phyloP scores from a whole-genome alignment of 2,888 invertebrate species.

The Ophion ellenae region DNA sequence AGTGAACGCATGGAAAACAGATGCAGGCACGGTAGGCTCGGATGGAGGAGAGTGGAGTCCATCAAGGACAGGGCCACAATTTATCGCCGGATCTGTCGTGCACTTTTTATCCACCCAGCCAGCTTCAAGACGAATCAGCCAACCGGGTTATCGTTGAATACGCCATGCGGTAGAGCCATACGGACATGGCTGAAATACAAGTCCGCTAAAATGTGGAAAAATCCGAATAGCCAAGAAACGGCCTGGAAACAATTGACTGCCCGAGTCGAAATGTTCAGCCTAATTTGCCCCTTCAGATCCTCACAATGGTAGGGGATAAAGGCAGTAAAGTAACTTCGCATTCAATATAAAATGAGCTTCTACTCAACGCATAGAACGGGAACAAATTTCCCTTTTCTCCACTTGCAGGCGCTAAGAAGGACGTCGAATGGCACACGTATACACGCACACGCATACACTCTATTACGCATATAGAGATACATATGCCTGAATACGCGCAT shows the following conservation, averaged over 20 bases:
- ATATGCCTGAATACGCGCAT: too few species aligned
- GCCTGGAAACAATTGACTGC: neutral
- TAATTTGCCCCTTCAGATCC: too few species aligned
- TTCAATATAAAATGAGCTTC: too few species aligned
- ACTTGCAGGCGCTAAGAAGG: too few species aligned
- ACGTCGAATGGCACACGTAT: too few species aligned
- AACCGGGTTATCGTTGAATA: neutral
- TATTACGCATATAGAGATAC: too few species aligned
- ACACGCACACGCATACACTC: too few species aligned
- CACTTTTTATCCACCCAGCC: neutral
- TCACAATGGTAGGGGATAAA: too few species aligned
- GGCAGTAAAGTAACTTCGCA: too few species aligned
- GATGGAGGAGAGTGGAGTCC: neutral
- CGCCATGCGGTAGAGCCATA: neutral
- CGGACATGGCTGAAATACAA: neutral
- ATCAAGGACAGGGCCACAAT: slow-evolving; percentile 26
- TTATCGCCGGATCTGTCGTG: slow-evolving; percentile 21
- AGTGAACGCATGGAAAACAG: slow-evolving; percentile 53
- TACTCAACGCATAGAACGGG: too few species aligned
- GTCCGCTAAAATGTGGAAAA: neutral
- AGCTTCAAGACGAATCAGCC: neutral
- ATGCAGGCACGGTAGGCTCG: neutral
- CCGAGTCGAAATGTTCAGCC: too few species aligned
- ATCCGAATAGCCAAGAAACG: neutral
- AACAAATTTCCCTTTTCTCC: too few species aligned